A percentile compares a stretch with the other conserved stretches of the same genome.
phyloP scores from a whole-genome alignment of 2,113 vertebrate species.

The Rutilus rutilus region DNA sequence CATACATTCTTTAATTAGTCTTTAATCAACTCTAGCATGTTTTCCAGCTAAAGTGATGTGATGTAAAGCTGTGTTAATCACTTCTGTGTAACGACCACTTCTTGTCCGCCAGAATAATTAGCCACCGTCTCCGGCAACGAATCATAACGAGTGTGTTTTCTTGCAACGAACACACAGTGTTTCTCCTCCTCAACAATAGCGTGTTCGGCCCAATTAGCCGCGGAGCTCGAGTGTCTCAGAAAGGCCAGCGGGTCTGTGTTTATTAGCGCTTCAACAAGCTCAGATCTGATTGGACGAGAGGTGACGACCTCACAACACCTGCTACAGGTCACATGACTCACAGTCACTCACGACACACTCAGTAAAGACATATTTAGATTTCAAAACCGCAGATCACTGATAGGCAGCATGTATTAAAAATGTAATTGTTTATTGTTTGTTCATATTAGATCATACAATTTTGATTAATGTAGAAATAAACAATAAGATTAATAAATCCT shows the following conservation, averaged over 20 bases:
- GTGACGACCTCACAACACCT: constrained; percentile 4
- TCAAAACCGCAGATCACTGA: background rate
- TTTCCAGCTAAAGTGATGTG: background rate
- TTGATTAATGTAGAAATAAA: too few relatives aligned
- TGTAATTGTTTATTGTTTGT: too few relatives aligned
- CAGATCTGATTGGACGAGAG: constrained; percentile 66
- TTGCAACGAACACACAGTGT: too few relatives aligned
- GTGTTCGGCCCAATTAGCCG: constrained; percentile 75
- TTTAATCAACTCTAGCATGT: background rate
- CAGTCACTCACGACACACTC: background rate
- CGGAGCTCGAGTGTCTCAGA: constrained; percentile 33
- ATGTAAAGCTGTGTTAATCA: background rate
- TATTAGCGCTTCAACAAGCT: constrained; percentile 73
- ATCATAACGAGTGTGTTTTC: constrained; percentile 68
- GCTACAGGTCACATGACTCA: background rate
- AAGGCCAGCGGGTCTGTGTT: constrained; percentile 68
- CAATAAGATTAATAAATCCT: too few relatives aligned
- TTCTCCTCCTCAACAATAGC: constrained; percentile 59
- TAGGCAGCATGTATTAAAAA: too few relatives aligned
- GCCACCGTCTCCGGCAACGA: constrained; percentile 67
- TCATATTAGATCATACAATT: too few relatives aligned
- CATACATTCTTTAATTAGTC: background rate
- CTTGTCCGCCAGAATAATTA: constrained; percentile 70
- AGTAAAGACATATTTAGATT: background rate
- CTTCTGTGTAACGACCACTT: constrained; percentile 1